phyloP scores from a whole-genome alignment of 2,888 invertebrate species.

The Yponomeuta sedellus region DNA sequence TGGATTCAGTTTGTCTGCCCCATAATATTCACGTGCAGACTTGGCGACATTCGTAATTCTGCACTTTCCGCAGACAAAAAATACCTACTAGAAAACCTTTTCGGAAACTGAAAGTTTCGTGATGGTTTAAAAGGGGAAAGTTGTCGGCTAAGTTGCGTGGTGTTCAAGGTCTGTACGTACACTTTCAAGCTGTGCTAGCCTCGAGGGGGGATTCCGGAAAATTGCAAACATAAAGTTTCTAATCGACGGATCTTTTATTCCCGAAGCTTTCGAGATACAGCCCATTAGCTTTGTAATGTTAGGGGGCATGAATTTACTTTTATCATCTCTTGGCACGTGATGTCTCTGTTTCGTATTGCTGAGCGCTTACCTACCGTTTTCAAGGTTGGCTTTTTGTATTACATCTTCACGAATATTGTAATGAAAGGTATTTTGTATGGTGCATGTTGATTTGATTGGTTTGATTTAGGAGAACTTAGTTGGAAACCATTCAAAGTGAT shows the following conservation, averaged over 20 bases:
- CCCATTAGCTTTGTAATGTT: slow-evolving; percentile 74
- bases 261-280: slow-evolving; percentile 67
- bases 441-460: background rate
- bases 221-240: slow-evolving; percentile 76
- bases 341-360: slow-evolving; percentile 58
- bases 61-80: background rate
- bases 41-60: background rate
- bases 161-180: slow-evolving; percentile 31
- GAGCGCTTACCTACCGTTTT: slow-evolving; percentile 28
- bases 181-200: slow-evolving; percentile 40
- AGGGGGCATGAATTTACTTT: slow-evolving; percentile 71
- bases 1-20: slow-evolving; percentile 38
- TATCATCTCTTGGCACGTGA: slow-evolving; percentile 74
- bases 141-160: slow-evolving; percentile 19
- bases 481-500: too few species aligned
- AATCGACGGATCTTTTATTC: slow-evolving; percentile 76
- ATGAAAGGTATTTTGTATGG: too few species aligned
- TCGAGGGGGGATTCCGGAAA: slow-evolving; percentile 50
- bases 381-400: slow-evolving; percentile 18
- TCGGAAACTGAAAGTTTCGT: slow-evolving; percentile 16
- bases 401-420: background rate
- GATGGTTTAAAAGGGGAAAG: background rate
- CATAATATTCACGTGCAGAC: slow-evolving; percentile 27
- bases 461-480: background rate
- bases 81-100: slow-evolving; percentile 11